These are phyloP conservation scores for Teleopsis dalmanni DNA, from an alignment of 1,140 invertebrate species.

Conservation along the genomic window DNA sequence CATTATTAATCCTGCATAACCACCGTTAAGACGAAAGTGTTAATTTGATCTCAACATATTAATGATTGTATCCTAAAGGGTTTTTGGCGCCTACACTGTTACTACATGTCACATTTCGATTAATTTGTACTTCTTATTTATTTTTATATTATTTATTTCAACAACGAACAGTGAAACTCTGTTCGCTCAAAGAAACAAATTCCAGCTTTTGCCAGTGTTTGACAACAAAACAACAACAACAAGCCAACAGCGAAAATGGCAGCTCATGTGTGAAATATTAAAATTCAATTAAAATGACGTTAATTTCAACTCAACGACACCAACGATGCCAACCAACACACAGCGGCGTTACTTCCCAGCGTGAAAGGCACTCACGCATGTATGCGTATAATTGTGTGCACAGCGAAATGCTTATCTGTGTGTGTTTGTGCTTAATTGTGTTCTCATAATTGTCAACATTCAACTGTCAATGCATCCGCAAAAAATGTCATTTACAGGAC, in stretches of 20 bases:
- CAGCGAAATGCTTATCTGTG: background rate
- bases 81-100: too few relatives aligned
- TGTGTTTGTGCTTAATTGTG: background rate
- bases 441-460: conserved; percentile 13
- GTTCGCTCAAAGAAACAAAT: too few relatives aligned
- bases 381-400: background rate
- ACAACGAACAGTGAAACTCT: too few relatives aligned
- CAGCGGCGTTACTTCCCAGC: background rate
- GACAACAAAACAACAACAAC: background rate
- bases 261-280: conserved; percentile 39
- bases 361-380: background rate
- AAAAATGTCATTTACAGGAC: conserved; percentile 2
- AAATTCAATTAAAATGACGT: conserved; percentile 44
- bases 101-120: too few relatives aligned
- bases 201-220: background rate
- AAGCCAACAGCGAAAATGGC: conserved; percentile 10
- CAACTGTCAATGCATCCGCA: conserved; percentile 3
- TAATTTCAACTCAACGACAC: conserved; percentile 32
- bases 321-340: conserved; percentile 7
- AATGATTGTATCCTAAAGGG: too few relatives aligned
- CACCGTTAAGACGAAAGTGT: too few relatives aligned
- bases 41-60: too few relatives aligned
- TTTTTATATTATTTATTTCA: too few relatives aligned
- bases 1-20: too few relatives aligned
- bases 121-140: too few relatives aligned